Evolutionary conservation across 2,797 vertebrate genomes (phyloP), one percentile per base, ranked within the genome.

Genomic region (Pipistrellus pipistrellus): DNA sequence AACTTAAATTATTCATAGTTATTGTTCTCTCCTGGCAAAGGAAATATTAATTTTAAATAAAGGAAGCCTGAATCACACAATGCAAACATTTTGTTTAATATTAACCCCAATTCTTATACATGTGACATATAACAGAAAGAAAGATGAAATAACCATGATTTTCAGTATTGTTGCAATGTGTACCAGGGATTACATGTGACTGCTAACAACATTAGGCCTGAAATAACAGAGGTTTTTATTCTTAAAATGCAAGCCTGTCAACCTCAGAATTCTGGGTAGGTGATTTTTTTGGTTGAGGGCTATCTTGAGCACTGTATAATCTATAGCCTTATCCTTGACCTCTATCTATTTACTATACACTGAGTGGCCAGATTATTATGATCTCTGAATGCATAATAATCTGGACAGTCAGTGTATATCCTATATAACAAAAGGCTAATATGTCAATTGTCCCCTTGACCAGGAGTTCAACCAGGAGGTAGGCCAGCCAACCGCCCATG

Each of bases 1-100:
- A 77, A 59, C 32, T 71, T 90, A 80, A 87, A 85, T 21, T 91
- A 38, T 93, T 95, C 69, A 66, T 85, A 95, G 91, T 95, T 94
- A 89, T 76, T 92, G 38, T 85, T 91, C 41, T 73, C 68, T 77
- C 20, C 41, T 96, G 35, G 20, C 57, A 73, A 30, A 77, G 25
- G 51, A 87, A 95, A 85, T 87, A 46, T 38, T 82, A 90, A 73
- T 55, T 73, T 90, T 68, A 93, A 86, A 77, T 38, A 71, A 88
- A 75, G 48, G 66, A 73, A 91, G 30, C 69, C 41, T 59, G n/a
- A 86, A 57, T 71, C 62, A 66, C 6, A 68, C 11, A 90, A 78
- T 72, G 14, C 32, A 94, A 91, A 73, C 25, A 73, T 78, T 72
- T 94, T 85, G n/a, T 80, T 95, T 90, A 93, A 44, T n/a, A 71